phyloP scores from a whole-genome alignment of 1,140 invertebrate species.

The Drosophila lacteicornis region DNA sequence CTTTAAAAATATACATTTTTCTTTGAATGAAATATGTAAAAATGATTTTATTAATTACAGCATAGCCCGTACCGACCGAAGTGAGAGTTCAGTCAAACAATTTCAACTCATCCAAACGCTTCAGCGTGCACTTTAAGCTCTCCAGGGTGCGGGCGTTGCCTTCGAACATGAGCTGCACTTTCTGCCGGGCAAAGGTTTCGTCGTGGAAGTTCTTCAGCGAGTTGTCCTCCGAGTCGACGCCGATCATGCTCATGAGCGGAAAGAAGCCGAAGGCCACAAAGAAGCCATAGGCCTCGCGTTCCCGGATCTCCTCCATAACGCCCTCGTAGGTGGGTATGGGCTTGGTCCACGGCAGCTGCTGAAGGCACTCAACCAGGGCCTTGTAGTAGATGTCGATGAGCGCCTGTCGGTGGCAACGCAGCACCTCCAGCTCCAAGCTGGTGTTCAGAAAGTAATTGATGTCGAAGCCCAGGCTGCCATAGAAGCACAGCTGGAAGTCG shows the following conservation, averaged over 20 bases:
- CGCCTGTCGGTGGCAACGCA: slow-evolving; percentile 64
- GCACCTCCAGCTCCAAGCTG: slow-evolving; percentile 73
- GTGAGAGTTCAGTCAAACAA: slow-evolving; percentile 60
- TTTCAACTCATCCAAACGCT: slow-evolving; percentile 74
- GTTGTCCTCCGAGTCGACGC: slow-evolving; percentile 77
- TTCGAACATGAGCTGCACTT: slow-evolving; percentile 78
- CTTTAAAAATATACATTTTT: neutral
- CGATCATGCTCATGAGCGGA: slow-evolving; percentile 79
- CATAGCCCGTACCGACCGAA: neutral
- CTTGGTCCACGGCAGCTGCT: slow-evolving; percentile 75
- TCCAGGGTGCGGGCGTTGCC: slow-evolving; percentile 73
- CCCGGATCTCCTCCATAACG: slow-evolving; percentile 68
- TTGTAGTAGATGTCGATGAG: slow-evolving; percentile 79
- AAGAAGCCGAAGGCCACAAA: slow-evolving; percentile 80
- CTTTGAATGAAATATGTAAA: neutral
- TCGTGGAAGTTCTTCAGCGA: slow-evolving; percentile 77
- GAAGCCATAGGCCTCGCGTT: slow-evolving; percentile 78
- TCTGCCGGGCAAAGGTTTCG: slow-evolving; percentile 70
- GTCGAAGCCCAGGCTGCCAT: slow-evolving; percentile 79
- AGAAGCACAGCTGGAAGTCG: slow-evolving; percentile 79
- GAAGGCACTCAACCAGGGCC: slow-evolving; percentile 75
- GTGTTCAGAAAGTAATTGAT: slow-evolving; percentile 83
- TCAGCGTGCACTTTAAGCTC: slow-evolving; percentile 63
- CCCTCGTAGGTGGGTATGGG: slow-evolving; percentile 78
- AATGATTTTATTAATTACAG: too few relatives aligned